A percentile compares a stretch with the other conserved stretches of the same genome.
Conservation (phyloP, 2,113 vertebrate genomes). For the Callipepla californica region DNA sequence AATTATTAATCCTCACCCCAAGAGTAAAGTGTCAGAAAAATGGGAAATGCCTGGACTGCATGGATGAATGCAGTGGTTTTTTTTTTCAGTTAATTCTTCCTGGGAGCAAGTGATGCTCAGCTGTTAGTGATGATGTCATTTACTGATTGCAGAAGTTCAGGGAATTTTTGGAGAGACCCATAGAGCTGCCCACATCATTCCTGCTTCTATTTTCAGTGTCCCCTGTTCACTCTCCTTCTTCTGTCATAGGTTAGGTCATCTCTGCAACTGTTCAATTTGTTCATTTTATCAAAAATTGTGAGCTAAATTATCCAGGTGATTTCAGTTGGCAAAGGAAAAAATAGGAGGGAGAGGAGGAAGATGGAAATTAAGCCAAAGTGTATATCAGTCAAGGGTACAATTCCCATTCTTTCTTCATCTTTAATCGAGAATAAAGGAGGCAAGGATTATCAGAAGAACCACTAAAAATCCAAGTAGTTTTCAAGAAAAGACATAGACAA, state of each 20-base stretch:
- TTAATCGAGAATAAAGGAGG: slow-evolving; percentile 74
- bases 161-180: background rate
- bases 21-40: background rate
- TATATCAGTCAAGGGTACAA: slow-evolving; percentile 69
- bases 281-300: slow-evolving; percentile 57
- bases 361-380: slow-evolving; percentile 68
- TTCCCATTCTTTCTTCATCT: slow-evolving; percentile 63
- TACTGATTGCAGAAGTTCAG: background rate
- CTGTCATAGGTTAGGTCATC: slow-evolving; percentile 3
- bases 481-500: slow-evolving; percentile 30
- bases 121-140: background rate
- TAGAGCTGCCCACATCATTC: background rate
- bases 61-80: background rate
- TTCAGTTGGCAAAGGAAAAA: slow-evolving; percentile 53
- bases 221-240: slow-evolving; percentile 2
- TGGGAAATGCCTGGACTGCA: background rate
- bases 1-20: background rate
- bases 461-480: slow-evolving; percentile 65
- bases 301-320: slow-evolving; percentile 68
- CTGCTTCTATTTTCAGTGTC: background rate
- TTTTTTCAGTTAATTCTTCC: background rate
- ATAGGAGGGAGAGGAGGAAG: slow-evolving; percentile 46
- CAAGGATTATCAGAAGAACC: slow-evolving; percentile 64
- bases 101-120: background rate
- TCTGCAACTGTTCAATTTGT: slow-evolving; percentile 51